phyloP scores from a whole-genome alignment of 1,140 invertebrate species.

The Rhynchophorus ferrugineus region DNA sequence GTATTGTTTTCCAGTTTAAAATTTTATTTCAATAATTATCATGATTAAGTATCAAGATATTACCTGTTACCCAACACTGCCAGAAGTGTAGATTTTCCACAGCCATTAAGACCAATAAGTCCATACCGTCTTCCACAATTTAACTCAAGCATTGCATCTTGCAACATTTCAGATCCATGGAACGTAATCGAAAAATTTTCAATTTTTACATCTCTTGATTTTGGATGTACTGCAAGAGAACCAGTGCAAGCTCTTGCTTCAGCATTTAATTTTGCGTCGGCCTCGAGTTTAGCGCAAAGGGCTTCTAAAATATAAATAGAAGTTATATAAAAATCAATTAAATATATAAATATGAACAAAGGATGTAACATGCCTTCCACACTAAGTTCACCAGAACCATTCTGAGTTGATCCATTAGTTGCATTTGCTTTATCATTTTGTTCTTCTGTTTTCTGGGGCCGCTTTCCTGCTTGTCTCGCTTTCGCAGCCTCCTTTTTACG shows the following conservation, averaged over 20 bases:
- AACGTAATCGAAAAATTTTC: conserved; percentile 97
- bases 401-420: conserved; percentile 27
- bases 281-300: conserved; percentile 79
- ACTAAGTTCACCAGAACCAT: conserved; percentile 43
- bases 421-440: conserved; percentile 45
- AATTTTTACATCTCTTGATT: conserved; percentile 94
- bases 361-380: conserved; percentile 42
- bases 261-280: conserved; percentile 83
- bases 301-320: conserved; percentile 55
- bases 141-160: conserved; percentile 92
- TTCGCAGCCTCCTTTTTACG: conserved; percentile 95
- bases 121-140: conserved; percentile 96
- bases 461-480: conserved; percentile 61
- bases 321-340: background rate
- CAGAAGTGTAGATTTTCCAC: conserved; percentile 93
- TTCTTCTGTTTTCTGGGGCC: conserved; percentile 48
- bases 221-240: conserved; percentile 86
- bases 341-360: conserved; percentile 7
- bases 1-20: too few relatives aligned
- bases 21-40: conserved; percentile 3
- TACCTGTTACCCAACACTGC: conserved; percentile 78
- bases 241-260: conserved; percentile 93
- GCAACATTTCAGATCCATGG: conserved; percentile 91
- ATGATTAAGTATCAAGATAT: background rate
- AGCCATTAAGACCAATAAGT: conserved; percentile 92